Conservation (phyloP, 2,888 invertebrate genomes). For the Meloe dianella region DNA sequence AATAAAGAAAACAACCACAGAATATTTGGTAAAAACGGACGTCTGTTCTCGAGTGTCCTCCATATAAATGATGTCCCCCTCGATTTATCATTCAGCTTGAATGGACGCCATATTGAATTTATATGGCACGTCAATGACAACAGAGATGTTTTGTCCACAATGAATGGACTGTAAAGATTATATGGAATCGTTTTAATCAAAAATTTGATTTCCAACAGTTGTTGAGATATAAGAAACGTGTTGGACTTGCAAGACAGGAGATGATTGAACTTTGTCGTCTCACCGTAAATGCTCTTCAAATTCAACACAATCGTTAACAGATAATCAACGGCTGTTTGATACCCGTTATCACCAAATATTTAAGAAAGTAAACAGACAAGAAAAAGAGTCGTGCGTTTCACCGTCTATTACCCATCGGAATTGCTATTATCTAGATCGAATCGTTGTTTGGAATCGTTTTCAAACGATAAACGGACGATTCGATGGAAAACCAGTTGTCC, state of each 20-base stretch:
- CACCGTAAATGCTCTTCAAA: not conserved
- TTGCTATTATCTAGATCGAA: conserved; percentile 2
- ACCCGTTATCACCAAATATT: not conserved
- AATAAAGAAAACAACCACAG: conserved; percentile 9
- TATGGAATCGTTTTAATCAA: conserved; percentile 43
- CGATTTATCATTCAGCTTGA: conserved; percentile 49
- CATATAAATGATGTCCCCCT: conserved; percentile 45
- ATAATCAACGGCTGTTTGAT: not conserved
- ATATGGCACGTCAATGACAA: conserved; percentile 48
- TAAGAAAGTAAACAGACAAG: not conserved
- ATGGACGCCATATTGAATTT: conserved; percentile 49
- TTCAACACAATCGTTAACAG: not conserved
- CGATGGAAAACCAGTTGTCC: not conserved
- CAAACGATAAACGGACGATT: not conserved
- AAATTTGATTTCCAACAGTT: conserved; percentile 23
- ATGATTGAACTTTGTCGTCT: not conserved
- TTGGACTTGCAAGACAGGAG: not conserved
- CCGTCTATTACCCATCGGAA: not conserved
- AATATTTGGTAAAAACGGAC: conserved; percentile 26
- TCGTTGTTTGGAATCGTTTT: not conserved
- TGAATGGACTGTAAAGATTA: conserved; percentile 44
- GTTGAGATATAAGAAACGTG: not conserved
- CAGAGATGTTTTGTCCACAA: conserved; percentile 45
- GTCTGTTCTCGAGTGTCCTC: conserved; percentile 36
- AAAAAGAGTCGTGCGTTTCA: not conserved